phyloP scores from a whole-genome alignment of 2,113 vertebrate genomes.

The Syrmaticus mikado region DNA sequence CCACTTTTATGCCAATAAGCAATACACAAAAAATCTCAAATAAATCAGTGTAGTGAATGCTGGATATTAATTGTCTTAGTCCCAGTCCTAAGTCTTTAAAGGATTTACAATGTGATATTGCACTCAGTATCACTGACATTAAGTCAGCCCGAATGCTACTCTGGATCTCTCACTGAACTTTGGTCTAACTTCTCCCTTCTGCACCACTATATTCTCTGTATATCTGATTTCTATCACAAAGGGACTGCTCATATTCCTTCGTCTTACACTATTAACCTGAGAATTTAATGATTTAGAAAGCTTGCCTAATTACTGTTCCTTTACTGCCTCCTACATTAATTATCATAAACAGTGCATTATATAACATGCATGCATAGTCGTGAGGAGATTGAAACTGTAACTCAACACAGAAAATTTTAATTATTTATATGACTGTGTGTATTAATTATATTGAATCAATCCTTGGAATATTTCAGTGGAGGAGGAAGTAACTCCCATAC shows the following conservation, averaged over 20 bases:
- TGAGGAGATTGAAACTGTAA: background rate
- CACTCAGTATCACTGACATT: background rate
- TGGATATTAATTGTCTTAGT: background rate
- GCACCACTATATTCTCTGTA: accelerated
- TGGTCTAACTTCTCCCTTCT: background rate
- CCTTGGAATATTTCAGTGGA: background rate
- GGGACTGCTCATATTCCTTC: background rate
- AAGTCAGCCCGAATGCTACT: background rate
- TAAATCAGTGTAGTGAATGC: background rate
- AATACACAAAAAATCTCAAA: background rate
- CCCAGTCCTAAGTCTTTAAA: background rate
- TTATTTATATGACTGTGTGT: background rate
- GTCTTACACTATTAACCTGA: background rate
- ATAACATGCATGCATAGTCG: background rate
- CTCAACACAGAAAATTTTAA: background rate
- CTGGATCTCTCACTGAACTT: background rate
- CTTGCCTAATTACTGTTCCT: background rate
- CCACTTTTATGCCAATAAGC: background rate
- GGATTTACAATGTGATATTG: accelerated
- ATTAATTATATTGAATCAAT: background rate
- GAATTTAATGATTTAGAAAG: background rate
- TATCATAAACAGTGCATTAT: background rate
- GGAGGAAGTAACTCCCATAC: background rate
- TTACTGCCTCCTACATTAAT: background rate
- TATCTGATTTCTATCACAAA: background rate